Evolutionary conservation across 2,888 invertebrate species (phyloP).

Genomic region (Watsonalla cultraria): DNA sequence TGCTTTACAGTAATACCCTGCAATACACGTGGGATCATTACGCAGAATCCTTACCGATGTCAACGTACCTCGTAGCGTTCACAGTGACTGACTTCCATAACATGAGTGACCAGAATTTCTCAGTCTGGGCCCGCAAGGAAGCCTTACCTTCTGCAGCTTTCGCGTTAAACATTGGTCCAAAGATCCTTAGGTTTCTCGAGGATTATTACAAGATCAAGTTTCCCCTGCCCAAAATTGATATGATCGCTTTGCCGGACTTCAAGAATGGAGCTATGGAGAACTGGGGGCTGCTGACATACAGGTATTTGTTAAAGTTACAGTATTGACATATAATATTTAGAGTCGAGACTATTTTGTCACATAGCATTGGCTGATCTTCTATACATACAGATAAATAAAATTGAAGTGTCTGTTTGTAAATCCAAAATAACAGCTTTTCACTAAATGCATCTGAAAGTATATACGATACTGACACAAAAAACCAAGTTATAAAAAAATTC

Average conservation of each 20-base stretch:
- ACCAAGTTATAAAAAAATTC: no score
- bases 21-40: slow-evolving; percentile 88
- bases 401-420: no score
- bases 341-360: background rate
- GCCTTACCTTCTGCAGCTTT: slow-evolving; percentile 86
- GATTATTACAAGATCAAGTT: slow-evolving; percentile 87
- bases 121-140: slow-evolving; percentile 84
- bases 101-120: slow-evolving; percentile 78
- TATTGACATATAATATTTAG: background rate
- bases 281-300: slow-evolving; percentile 89
- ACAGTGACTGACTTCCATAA: slow-evolving; percentile 87
- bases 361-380: no score
- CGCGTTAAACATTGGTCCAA: slow-evolving; percentile 87
- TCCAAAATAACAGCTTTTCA: no score
- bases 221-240: slow-evolving; percentile 90
- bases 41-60: slow-evolving; percentile 89
- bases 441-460: no score
- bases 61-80: slow-evolving; percentile 93
- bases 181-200: slow-evolving; percentile 84
- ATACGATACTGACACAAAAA: no score
- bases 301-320: slow-evolving; percentile 47
- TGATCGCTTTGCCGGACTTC: slow-evolving; percentile 96
- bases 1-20: slow-evolving; percentile 68
- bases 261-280: slow-evolving; percentile 94
- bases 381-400: no score